Evolutionary conservation across 2,113 vertebrate species (phyloP), one percentile per base, ranked within the genome.

Genomic region (Gobius niger): DNA sequence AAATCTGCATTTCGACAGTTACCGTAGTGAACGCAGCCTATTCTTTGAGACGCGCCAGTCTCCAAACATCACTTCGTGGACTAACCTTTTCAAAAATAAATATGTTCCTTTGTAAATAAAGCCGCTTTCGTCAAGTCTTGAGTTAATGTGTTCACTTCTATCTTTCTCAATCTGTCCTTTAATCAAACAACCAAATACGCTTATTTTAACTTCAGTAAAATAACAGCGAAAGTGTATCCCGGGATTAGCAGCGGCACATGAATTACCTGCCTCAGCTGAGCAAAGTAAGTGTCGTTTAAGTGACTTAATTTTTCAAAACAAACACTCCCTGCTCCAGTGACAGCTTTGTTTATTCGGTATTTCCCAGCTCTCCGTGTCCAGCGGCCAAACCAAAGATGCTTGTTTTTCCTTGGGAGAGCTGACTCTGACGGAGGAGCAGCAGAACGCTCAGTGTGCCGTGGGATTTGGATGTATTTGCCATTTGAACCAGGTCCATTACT

Each of bases 401-500:
- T 49, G 19, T 52, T 59, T 63, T 57, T 41, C 44, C 7, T 57
- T 57, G 0, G 14, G 47, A 40, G 3, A 44, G 53, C 49, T 62
- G 72, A 60, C 2, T 34, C 24, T 34, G 24, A 34, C 24, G 50
- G 47, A 40, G 3, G 19, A 54, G 53, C 53, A 13, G 53, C 19
- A 34, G 19, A 19, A 54, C 5, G 19, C 12, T 9, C 9, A 24
- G 53, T 11, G 6, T 24, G 47, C 62, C 60, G 54, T 19, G 63
- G 65, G 72, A 81, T 44, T 68, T 34, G 24, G 40, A 67, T 59
- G 67, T 70, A 63, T 76, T 71, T 60, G 73, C 59, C 67, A 78
- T 68, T 76, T 70, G 53, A 81, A 75, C 67, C 61, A 9, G 6
- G 42, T 74, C 67, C 69, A 81, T 83, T 80, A 70, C 0, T 1